These are phyloP conservation scores for Oscheius sp. DNA, from an alignment of 2,888 invertebrate species.

Conservation along the genomic window DNA sequence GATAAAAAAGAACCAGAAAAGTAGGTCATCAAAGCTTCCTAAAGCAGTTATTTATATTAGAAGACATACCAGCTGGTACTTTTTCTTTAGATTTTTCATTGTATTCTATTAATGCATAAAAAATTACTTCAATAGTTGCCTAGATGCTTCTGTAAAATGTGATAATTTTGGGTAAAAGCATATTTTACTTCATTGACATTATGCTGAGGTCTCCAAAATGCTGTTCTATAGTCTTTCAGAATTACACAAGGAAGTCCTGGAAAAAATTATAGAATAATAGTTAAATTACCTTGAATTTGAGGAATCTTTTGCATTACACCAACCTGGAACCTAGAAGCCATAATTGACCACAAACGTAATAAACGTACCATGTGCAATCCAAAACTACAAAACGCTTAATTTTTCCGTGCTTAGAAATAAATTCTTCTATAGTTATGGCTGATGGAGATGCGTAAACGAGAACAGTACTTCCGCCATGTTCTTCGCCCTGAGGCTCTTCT, in stretches of 20 bases:
- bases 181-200: slow-evolving; percentile 42
- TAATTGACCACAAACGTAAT: no score
- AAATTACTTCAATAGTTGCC: slow-evolving; percentile 74
- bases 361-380: slow-evolving; percentile 69
- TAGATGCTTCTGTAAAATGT: slow-evolving; percentile 65
- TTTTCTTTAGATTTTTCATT: slow-evolving; percentile 36
- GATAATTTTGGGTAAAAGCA: neutral
- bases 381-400: slow-evolving; percentile 62
- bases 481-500: slow-evolving; percentile 36
- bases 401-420: slow-evolving; percentile 42
- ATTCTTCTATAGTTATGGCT: slow-evolving; percentile 59
- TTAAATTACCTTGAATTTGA: slow-evolving; percentile 50
- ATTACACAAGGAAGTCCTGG: slow-evolving; percentile 70
- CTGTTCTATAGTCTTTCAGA: slow-evolving; percentile 70
- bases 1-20: slow-evolving; percentile 67
- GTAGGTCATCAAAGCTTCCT: slow-evolving; percentile 60
- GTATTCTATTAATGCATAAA: slow-evolving; percentile 65
- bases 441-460: slow-evolving; percentile 57
- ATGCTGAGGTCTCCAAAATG: slow-evolving; percentile 73
- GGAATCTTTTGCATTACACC: slow-evolving; percentile 59
- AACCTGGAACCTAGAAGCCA: no score
- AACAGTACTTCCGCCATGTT: slow-evolving; percentile 22
- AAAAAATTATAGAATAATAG: neutral
- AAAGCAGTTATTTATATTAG: neutral
- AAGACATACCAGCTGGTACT: slow-evolving; percentile 30